Conservation (phyloP, 2,797 vertebrate genomes). For the Natrix natrix region DNA sequence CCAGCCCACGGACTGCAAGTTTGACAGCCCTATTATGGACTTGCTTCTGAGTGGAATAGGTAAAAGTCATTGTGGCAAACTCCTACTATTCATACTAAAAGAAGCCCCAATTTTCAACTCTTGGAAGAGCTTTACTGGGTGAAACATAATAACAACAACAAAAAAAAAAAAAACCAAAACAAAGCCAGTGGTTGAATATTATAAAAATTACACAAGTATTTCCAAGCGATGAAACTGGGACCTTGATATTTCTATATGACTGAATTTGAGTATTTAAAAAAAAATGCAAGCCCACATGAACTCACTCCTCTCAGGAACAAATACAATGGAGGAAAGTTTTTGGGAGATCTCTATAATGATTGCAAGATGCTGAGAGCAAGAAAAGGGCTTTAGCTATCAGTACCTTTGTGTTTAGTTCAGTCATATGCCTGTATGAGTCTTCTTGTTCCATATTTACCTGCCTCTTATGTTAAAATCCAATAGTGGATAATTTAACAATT, state of each 20-base stretch:
- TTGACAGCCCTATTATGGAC: not conserved
- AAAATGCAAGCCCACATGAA: not conserved
- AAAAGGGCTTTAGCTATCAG: not conserved
- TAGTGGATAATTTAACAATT: no score
- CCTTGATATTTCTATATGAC: not conserved
- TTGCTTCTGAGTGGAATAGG: not conserved
- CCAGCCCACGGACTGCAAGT: fast-evolving
- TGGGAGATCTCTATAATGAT: not conserved
- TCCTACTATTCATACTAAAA: not conserved
- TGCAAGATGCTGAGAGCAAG: not conserved
- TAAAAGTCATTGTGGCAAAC: not conserved
- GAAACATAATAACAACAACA: no score
- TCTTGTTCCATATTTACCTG: not conserved
- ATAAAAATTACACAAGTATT: not conserved
- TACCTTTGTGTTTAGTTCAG: not conserved
- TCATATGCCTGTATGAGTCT: no score
- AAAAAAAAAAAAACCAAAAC: not conserved
- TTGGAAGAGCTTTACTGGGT: not conserved
- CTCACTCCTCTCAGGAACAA: not conserved
- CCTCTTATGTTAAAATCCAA: not conserved
- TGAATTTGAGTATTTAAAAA: not conserved
- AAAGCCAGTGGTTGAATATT: not conserved
- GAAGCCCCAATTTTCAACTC: not conserved
- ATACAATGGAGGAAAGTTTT: not conserved
- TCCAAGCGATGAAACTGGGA: not conserved